phyloP scores from a whole-genome alignment of 2,888 invertebrate genomes.

The Drosophila fulvimacula region DNA sequence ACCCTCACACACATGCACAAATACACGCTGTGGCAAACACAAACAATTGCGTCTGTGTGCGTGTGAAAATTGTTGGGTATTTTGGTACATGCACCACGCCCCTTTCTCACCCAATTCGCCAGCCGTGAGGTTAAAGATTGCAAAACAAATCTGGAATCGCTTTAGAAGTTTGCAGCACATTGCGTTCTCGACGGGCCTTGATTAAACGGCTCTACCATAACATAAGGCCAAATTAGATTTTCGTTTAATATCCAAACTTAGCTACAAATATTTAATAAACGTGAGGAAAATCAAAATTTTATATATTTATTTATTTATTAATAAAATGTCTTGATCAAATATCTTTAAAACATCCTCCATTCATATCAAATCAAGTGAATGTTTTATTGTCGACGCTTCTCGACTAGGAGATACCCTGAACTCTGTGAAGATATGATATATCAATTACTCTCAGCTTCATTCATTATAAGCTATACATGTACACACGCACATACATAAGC shows the following conservation, averaged over 20 bases:
- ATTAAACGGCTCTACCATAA: conserved; percentile 35
- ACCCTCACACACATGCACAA: conserved; percentile 28
- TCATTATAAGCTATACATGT: too few relatives aligned
- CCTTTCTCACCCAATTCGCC: background rate
- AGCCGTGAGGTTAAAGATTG: conserved; percentile 43
- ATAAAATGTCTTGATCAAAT: too few relatives aligned
- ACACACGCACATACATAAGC: too few relatives aligned
- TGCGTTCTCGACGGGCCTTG: conserved; percentile 23
- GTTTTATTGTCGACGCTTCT: too few relatives aligned
- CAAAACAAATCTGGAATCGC: conserved; percentile 25
- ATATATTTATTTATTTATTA: too few relatives aligned
- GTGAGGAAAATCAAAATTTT: background rate
- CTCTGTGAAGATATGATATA: too few relatives aligned
- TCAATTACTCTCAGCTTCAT: too few relatives aligned
- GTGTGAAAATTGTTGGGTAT: conserved; percentile 50
- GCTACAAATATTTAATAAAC: background rate
- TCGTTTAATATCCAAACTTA: conserved; percentile 10
- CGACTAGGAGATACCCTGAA: too few relatives aligned
- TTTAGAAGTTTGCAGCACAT: conserved; percentile 19
- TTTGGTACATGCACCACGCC: conserved; percentile 24
- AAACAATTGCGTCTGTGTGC: conserved; percentile 44
- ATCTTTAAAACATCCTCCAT: too few relatives aligned
- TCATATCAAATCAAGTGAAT: too few relatives aligned
- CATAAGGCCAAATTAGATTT: conserved; percentile 52
- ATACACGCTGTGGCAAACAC: conserved; percentile 43